These are phyloP conservation scores for Bombus waltoni DNA, from an alignment of 1,140 invertebrate genomes.

Conservation along the genomic window DNA sequence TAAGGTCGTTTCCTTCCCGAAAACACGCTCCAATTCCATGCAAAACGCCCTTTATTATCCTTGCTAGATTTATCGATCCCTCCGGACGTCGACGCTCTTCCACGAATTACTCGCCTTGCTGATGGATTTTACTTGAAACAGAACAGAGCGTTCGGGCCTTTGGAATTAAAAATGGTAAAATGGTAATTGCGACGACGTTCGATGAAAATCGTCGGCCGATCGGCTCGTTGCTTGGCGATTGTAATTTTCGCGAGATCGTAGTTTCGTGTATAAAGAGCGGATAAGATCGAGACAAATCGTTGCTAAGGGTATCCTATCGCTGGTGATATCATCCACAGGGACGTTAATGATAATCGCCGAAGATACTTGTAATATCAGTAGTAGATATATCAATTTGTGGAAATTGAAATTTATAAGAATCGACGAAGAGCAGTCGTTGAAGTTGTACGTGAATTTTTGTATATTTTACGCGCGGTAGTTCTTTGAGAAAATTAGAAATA, in stretches of 20 bases:
- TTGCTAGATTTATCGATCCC: slow-evolving; percentile 11
- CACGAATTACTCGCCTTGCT: slow-evolving; percentile 4
- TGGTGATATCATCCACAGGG: not conserved
- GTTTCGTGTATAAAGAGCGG: not conserved
- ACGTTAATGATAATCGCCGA: not conserved
- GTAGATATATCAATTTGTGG: not conserved
- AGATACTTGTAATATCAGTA: not conserved
- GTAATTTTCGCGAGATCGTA: not conserved
- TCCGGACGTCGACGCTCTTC: no score
- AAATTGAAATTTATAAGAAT: not conserved
- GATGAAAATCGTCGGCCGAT: not conserved
- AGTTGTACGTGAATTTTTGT: no score
- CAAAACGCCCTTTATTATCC: slow-evolving; percentile 33
- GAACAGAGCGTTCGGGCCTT: not conserved
- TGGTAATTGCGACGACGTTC: not conserved
- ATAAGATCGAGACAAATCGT: not conserved
- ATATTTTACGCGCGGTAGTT: no score
- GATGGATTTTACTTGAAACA: not conserved
- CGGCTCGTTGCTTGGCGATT: not conserved
- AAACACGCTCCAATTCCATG: slow-evolving; percentile 12
- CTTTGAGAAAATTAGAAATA: no score
- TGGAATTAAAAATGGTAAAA: not conserved
- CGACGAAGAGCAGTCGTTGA: no score
- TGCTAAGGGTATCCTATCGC: not conserved
- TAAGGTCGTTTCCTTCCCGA: slow-evolving; percentile 25